Base-by-base conservation (phyloP, 2,113 vertebrate genomes). In the Leuciscus idus region DNA sequence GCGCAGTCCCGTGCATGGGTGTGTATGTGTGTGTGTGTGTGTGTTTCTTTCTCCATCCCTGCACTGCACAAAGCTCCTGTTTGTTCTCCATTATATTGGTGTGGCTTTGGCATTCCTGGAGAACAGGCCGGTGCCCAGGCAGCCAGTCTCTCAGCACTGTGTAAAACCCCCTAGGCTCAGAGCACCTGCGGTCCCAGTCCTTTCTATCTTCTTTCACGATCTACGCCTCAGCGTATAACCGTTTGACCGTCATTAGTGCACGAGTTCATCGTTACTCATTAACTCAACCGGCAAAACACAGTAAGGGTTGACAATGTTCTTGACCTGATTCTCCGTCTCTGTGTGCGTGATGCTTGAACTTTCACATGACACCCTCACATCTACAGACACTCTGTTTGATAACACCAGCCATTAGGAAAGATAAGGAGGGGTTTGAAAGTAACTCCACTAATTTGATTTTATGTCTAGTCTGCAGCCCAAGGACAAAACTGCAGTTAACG, bases 101-200 rank as follows among this genome's bases (percentile, higher is more conserved):
- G 93, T 93, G 86, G 86, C 90, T 92, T 93, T 93, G 91, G 93
- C 92, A 95, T 95, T 95, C 93, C 92, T 92, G 84, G 81, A 82
- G 55, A 81, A 82, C 62, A 73, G 87, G 75, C 62, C 1, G 72
- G 85, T 89, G 88, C 88, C 85, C 74, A 59, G 85, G 85, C 84
- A 80, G 85, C 17, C 81, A 81, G 81, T 76, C 83, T 52, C 57
- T 84, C 86, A 87, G 81, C 82, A 84, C 79, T 50, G 36, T 62
- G 55, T 74, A 46, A 86, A 80, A 80, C 62, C 72, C 26, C 70
- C 13, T 43, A 28, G 66, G 26, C 52, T 85, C 77, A 52, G 59
- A 57, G 75, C 86, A 87, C 86, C 84, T 89, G 79, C 62, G 21
- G 62, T 62, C 28, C 3, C 19, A 64, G 28, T 39, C 26, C 55